Base-by-base conservation (phyloP, 2,888 invertebrate genomes). In the Tetragonisca angustula region DNA sequence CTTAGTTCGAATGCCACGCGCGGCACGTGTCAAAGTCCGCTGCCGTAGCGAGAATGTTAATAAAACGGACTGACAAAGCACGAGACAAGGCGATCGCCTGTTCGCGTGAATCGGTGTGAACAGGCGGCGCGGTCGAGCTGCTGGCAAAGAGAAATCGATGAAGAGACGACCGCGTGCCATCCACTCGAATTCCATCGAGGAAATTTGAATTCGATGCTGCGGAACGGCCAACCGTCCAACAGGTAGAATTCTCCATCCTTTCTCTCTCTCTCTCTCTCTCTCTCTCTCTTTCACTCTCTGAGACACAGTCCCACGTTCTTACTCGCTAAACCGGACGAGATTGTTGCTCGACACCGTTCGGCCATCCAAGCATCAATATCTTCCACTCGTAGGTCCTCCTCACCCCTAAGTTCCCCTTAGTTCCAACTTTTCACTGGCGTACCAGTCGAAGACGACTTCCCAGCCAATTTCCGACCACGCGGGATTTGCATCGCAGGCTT, bases 401-500 rank as follows among this genome's bases (percentile, higher is more conserved):
- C 27, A 71, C 21, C 17, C 24, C 19, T 4, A 0, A 32, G 32
- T 27, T 27, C 3, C 9, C 4, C 9, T 5, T 19, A 15, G 59
- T 21, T 1, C 52, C 4, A n/a, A 13, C 32, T 32, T 72, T 49
- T 70, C n/a, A n/a, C 69, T 54, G 78, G 78, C n/a, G 56, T 2
- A n/a, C 15, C 15, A 74, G 83, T 88, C 83, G 79, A 36, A 24
- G 50, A 24, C 59, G 13, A n/a, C 64, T 76, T 81, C 67, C 72
- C 32, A 76, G 71, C 67, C 79, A 75, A 77, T 86, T 81, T 79
- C 52, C 76, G 49, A 56, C 79, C 43, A 9, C 74, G 67, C 68
- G 17, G 80, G 80, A 88, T 88, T 86, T 88, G 86, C 88, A 81
- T 88, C 79, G 79, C 84, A 82, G 86, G 59, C 56, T 65, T 79